Conservation (phyloP, 2,797 vertebrate genomes). For the Sebastes trivittatus region DNA sequence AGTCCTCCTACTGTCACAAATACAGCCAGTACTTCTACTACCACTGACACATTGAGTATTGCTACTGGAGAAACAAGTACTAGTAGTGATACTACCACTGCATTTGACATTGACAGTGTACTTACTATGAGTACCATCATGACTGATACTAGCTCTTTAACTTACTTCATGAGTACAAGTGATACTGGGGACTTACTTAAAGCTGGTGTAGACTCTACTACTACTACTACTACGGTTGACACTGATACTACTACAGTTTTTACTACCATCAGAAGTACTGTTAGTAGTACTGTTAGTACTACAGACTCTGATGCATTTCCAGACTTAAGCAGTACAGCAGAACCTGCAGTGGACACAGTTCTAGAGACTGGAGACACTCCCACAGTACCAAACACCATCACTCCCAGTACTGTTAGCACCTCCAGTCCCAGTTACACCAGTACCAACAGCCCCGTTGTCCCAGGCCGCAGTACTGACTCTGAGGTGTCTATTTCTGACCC, state of each 20-base stretch:
- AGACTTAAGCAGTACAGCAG: conserved; percentile 14
- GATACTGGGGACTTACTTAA: background rate
- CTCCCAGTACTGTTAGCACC: conserved; percentile 9
- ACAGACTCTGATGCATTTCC: background rate
- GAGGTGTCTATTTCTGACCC: conserved; percentile 48
- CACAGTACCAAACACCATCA: background rate
- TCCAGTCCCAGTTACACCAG: conserved; percentile 15
- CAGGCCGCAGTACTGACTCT: conserved; percentile 23
- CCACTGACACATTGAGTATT: conserved; percentile 8
- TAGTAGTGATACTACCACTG: background rate
- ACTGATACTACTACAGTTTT: background rate
- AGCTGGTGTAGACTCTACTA: background rate
- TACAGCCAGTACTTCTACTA: background rate
- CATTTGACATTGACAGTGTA: background rate
- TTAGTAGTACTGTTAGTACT: conserved; percentile 1
- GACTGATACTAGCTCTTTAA: background rate
- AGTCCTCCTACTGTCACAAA: conserved; percentile 3
- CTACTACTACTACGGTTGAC: background rate
- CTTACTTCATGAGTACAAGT: background rate
- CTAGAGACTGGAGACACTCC: conserved; percentile 14
- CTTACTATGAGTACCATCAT: background rate
- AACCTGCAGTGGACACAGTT: background rate
- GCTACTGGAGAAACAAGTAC: conserved; percentile 9
- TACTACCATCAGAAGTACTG: background rate
- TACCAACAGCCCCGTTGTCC: background rate